phyloP scores from a whole-genome alignment of 2,888 invertebrate species.

The Auanema sp. region DNA sequence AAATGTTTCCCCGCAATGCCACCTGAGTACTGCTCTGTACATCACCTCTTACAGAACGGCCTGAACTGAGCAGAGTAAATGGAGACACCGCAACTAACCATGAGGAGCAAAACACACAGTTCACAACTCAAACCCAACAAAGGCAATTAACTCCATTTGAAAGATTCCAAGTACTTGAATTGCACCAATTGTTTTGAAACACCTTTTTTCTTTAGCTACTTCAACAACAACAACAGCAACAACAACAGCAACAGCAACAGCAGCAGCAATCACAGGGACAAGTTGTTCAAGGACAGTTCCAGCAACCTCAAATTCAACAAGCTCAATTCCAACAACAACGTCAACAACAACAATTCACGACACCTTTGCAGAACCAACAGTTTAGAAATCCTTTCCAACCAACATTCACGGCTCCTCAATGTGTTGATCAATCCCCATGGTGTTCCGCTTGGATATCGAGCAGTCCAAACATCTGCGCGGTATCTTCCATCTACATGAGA shows the following conservation, averaged over 20 bases:
- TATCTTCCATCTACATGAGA: constrained; percentile 61
- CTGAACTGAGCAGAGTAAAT: too few species aligned
- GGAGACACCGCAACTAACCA: too few species aligned
- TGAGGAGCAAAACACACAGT: too few species aligned
- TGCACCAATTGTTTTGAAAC: too few species aligned
- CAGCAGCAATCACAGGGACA: constrained; percentile 13
- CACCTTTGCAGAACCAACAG: background rate
- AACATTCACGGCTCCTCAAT: constrained; percentile 7
- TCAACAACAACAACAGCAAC: constrained; percentile 21
- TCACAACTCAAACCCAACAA: too few species aligned
- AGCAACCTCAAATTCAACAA: background rate
- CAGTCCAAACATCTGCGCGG: constrained; percentile 49
- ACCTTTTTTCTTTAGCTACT: too few species aligned
- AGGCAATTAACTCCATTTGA: too few species aligned
- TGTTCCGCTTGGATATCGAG: constrained; percentile 53
- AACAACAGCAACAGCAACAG: constrained; percentile 19
- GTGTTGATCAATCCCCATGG: constrained; percentile 52
- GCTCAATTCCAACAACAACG: constrained; percentile 1
- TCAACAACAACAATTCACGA: constrained; percentile 17
- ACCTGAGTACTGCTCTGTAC: too few species aligned
- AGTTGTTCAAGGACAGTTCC: constrained; percentile 7
- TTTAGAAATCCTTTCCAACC: background rate
- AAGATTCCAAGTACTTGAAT: too few species aligned
- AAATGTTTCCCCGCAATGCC: too few species aligned
- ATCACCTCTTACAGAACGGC: too few species aligned